Percentiles rank a stretch among this genome's conserved stretches.
Evolutionary conservation across 1,140 invertebrate genomes (phyloP).

Genomic region (Acromyrmex echinatior): DNA sequence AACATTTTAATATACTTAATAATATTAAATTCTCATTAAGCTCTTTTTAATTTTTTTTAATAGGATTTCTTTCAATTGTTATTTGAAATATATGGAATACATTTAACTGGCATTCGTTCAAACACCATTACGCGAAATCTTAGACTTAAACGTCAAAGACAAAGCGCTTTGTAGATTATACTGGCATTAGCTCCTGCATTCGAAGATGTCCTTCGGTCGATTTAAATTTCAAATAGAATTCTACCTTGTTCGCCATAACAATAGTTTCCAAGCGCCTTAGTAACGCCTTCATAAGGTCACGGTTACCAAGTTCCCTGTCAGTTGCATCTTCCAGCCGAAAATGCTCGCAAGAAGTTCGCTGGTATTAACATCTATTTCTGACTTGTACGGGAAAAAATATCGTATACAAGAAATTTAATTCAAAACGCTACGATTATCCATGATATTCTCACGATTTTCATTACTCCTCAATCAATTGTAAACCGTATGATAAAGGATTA

Average conservation of each 20-base stretch:
- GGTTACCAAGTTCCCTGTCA: constrained; percentile 36
- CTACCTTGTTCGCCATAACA: constrained; percentile 22
- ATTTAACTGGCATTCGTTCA: not conserved
- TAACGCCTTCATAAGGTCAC: constrained; percentile 42
- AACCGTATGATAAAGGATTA: constrained; percentile 25
- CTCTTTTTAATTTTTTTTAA: not conserved
- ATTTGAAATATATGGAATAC: not conserved
- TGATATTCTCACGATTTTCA: not conserved
- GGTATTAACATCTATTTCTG: not conserved
- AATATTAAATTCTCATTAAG: not conserved
- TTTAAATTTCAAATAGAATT: constrained; percentile 62
- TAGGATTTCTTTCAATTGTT: not conserved
- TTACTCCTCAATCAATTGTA: not conserved
- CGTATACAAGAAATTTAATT: not conserved
- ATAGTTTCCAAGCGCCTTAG: constrained; percentile 40
- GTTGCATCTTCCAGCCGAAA: constrained; percentile 2
- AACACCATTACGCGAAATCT: constrained; percentile 9
- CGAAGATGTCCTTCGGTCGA: constrained; percentile 21
- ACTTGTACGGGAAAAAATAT: not conserved
- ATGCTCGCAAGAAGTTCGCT: not conserved
- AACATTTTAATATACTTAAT: constrained; percentile 1
- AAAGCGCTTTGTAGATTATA: constrained; percentile 41
- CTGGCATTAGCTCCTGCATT: constrained; percentile 9
- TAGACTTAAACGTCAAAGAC: constrained; percentile 48
- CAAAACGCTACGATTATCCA: not conserved